Conservation (phyloP, 2,888 invertebrate genomes). For the Ectobius pallidus region DNA sequence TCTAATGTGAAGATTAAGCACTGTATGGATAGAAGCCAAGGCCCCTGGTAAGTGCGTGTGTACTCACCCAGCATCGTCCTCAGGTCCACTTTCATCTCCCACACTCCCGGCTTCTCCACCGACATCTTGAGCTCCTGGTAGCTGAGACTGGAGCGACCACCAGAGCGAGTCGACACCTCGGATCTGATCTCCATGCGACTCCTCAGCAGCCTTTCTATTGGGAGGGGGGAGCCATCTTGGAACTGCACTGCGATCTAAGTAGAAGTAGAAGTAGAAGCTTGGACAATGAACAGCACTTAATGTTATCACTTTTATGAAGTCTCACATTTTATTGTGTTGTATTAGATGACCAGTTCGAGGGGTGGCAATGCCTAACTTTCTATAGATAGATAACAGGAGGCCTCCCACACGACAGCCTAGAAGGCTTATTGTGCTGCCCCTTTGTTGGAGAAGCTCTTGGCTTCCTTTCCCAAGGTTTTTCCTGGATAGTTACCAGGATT, state of each 20-base stretch:
- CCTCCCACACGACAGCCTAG: no score
- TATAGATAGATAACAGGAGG: no score
- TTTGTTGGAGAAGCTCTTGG: no score
- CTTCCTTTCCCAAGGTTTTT: no score
- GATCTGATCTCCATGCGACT: conserved; percentile 72
- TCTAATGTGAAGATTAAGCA: no score
- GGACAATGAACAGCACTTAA: no score
- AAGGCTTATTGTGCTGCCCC: no score
- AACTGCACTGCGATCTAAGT: conserved; percentile 87
- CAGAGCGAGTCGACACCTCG: conserved; percentile 64
- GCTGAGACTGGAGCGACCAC: conserved; percentile 70
- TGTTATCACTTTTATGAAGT: not conserved
- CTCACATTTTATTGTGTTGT: not conserved
- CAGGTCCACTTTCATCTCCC: conserved; percentile 83
- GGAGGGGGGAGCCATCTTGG: conserved; percentile 86
- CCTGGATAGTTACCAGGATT: no score
- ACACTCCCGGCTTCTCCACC: conserved; percentile 73
- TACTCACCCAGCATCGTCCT: conserved; percentile 64
- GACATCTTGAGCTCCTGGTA: conserved; percentile 66
- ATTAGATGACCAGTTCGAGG: not conserved
- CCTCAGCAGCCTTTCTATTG: conserved; percentile 65
- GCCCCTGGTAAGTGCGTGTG: no score
- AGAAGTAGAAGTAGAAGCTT: no score
- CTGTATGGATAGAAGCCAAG: no score
- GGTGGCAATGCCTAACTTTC: no score